A percentile compares a stretch with the other conserved stretches of the same genome.
phyloP scores from a whole-genome alignment of 2,113 vertebrate species.

The Paraplagusia blochii region DNA sequence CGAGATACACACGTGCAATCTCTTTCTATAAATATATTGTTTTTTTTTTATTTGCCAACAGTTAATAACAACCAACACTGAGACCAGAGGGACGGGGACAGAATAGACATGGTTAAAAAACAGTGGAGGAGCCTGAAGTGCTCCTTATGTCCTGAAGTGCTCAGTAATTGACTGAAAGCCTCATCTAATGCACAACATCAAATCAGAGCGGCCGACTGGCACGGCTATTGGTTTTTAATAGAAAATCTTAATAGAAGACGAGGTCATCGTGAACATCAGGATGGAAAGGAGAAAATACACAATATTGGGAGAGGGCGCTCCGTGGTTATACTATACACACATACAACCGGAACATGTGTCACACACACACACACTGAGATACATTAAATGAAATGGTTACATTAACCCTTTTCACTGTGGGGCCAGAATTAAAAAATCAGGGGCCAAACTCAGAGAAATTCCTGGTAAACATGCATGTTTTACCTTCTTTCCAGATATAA shows the following conservation, averaged over 20 bases:
- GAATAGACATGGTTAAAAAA: conserved; percentile 17
- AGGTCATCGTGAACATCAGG: conserved; percentile 3
- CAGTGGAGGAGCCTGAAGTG: conserved; percentile 15
- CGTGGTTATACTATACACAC: no score
- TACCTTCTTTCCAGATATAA: no score
- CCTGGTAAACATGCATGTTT: no score
- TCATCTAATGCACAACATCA: conserved; percentile 14
- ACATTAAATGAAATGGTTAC: no score
- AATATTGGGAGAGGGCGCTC: not conserved
- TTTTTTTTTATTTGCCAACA: no score
- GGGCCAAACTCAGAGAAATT: no score
- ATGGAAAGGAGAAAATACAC: not conserved
- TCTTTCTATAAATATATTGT: no score
- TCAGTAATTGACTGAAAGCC: conserved; percentile 55
- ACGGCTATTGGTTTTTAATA: not conserved
- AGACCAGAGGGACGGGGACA: not conserved
- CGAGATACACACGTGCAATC: no score
- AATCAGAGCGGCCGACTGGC: not conserved
- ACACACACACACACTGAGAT: no score
- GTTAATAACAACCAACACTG: not conserved
- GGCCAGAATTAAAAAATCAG: no score
- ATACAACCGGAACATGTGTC: no score
- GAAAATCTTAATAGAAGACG: conserved; percentile 11
- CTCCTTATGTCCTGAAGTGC: conserved; percentile 31
- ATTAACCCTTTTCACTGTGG: no score